Percentiles rank a stretch among this genome's conserved stretches.
Evolutionary conservation across 2,888 invertebrate genomes (phyloP).

Genomic region (Eupithecia subumbrata): DNA sequence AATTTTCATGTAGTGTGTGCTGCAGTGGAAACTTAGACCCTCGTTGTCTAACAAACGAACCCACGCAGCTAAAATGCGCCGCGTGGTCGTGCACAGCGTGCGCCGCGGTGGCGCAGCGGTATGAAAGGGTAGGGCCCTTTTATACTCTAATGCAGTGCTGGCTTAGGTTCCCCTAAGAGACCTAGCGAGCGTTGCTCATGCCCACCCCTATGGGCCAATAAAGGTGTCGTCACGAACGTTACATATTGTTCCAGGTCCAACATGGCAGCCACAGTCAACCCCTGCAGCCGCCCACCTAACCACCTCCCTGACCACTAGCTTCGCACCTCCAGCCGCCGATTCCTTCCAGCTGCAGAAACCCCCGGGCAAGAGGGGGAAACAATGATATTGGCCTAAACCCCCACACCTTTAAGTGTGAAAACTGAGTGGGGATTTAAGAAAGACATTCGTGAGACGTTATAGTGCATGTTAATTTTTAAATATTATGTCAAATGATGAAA

Average conservation of each 20-base stretch:
- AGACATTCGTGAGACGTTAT: not conserved
- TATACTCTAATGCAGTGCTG: not conserved
- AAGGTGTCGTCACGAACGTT: not conserved
- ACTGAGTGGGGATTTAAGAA: not conserved
- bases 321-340: constrained; percentile 54
- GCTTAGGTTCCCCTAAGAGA: not conserved
- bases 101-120: no score
- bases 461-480: not conserved
- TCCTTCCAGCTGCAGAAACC: constrained; percentile 89
- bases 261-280: constrained; percentile 58
- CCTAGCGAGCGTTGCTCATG: not conserved
- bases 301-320: constrained; percentile 57
- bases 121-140: no score
- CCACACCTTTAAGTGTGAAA: not conserved
- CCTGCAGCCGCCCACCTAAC: constrained; percentile 42
- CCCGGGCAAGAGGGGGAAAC: constrained; percentile 88
- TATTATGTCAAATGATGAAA: not conserved
- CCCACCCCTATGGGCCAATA: not conserved
- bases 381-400: constrained; percentile 67
- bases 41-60: no score
- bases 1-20: no score
- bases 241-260: constrained; percentile 6
- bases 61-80: no score
- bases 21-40: no score
- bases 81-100: no score